phyloP scores from a whole-genome alignment of 2,797 vertebrate genomes.

The Poliocrania exsul region DNA sequence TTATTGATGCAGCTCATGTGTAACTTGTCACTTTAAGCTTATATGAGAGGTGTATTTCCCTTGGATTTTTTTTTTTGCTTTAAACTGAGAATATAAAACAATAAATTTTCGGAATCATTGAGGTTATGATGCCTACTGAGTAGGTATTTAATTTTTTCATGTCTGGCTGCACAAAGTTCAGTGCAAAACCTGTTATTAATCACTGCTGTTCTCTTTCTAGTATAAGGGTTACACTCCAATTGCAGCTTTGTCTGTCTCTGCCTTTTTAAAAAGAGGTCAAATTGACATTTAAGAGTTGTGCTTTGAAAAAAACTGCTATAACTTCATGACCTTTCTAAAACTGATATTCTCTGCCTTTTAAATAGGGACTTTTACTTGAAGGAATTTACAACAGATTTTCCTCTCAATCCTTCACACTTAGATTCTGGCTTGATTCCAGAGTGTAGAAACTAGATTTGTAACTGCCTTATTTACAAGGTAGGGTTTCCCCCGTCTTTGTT shows the following conservation, averaged over 20 bases:
- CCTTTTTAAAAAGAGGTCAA: constrained; percentile 5
- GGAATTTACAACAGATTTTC: constrained; percentile 39
- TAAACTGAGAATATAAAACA: background rate
- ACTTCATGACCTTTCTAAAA: constrained; percentile 28
- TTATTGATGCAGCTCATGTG: background rate
- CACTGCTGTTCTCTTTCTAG: background rate
- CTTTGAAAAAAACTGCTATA: constrained; percentile 30
- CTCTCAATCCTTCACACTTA: constrained; percentile 2
- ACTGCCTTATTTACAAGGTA: constrained; percentile 45
- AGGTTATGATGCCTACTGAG: background rate
- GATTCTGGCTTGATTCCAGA: constrained; percentile 15
- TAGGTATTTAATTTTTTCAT: background rate
- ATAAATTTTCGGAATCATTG: background rate
- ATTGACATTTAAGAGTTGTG: background rate
- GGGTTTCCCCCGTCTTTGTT: background rate
- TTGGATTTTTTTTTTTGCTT: background rate
- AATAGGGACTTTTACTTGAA: constrained; percentile 15
- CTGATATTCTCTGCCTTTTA: background rate
- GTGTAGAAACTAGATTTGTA: constrained; percentile 23
- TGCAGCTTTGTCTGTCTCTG: background rate
- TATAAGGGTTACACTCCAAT: background rate
- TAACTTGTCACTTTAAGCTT: background rate
- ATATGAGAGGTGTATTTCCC: background rate
- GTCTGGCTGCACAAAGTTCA: background rate
- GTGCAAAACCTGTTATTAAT: background rate